Evolutionary conservation across 1,140 invertebrate species (phyloP), one percentile per base, ranked within the genome.

Genomic region (Pachypsylla venusta): DNA sequence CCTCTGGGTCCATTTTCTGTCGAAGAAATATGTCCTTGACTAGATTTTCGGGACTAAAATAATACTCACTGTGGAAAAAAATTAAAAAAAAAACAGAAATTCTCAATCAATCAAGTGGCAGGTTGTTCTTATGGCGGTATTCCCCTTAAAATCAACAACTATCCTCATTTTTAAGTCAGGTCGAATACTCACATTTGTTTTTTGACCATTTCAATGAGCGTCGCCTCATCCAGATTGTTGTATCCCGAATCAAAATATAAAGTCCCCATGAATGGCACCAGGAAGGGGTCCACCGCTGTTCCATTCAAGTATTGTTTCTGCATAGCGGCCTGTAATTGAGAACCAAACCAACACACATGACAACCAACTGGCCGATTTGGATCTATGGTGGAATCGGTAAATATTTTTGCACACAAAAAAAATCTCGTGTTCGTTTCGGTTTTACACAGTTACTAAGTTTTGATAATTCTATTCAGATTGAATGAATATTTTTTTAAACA

Each of bases 31-130:
- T 93, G 71, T 99, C 96, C 66, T 89, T 83, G 64, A 87, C 81
- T 55, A 99, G 76, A 76, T 99, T 99, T 66, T 98, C 93, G 66
- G 88, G 85, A 70, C 92, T 96, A 75, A 99, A 98, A 79, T 99
- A 99, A 75, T 99, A 99, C 76, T 99, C 95, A 71, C 93, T 97
- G 74, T 27, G 30, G 81, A 78, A 64, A 65, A 61, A 61, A 62
- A 19, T 61, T 64, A 58, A 27, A 25, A 26, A n/a, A n/a, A n/a
- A n/a, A n/a, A n/a, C n/a, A n/a, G n/a, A n/a, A n/a, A n/a, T n/a
- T n/a, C n/a, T n/a, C n/a, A n/a, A n/a, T n/a, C n/a, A n/a, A n/a
- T n/a, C n/a, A n/a, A n/a, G n/a, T n/a, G n/a, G n/a, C n/a, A n/a
- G 57, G 3, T 59, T 53, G 2, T 59, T 59, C 14, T 54, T 53